Evolutionary conservation across 2,888 invertebrate species (phyloP).

Genomic region (Coecobrya sp.): DNA sequence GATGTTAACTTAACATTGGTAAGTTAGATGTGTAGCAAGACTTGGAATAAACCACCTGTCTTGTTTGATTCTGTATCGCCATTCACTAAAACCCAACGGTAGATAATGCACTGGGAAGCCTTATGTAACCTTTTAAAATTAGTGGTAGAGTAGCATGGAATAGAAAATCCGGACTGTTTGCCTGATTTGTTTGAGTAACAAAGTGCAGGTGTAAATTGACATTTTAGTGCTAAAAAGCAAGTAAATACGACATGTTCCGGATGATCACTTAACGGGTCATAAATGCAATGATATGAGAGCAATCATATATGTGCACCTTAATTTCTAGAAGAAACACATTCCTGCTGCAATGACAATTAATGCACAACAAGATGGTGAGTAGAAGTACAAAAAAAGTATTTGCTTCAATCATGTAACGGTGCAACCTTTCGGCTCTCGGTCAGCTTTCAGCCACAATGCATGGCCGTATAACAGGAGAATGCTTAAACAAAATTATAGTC

Average conservation of each 20-base stretch:
- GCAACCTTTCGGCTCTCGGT: no score
- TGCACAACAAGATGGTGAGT: no score
- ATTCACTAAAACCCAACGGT: not conserved
- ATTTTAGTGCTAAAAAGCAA: slow-evolving; percentile 20
- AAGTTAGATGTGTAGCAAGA: not conserved
- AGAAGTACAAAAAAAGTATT: no score
- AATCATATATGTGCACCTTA: no score
- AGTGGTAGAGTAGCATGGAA: no score
- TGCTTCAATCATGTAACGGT: no score
- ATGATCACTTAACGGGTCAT: not conserved
- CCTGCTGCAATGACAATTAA: no score
- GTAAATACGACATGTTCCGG: not conserved
- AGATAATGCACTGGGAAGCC: not conserved
- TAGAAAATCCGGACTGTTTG: not conserved
- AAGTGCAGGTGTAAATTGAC: slow-evolving; percentile 66
- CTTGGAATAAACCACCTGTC: slow-evolving; percentile 27
- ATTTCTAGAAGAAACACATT: no score
- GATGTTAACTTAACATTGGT: not conserved
- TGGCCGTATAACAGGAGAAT: no score
- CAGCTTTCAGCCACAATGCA: no score
- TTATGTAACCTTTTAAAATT: no score
- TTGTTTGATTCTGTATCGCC: not conserved
- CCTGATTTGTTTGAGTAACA: slow-evolving; percentile 51
- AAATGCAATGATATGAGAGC: not conserved
- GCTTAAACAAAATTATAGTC: no score